Base-by-base conservation (phyloP, 2,113 vertebrate genomes). In the Apistogramma diplotaenia region DNA sequence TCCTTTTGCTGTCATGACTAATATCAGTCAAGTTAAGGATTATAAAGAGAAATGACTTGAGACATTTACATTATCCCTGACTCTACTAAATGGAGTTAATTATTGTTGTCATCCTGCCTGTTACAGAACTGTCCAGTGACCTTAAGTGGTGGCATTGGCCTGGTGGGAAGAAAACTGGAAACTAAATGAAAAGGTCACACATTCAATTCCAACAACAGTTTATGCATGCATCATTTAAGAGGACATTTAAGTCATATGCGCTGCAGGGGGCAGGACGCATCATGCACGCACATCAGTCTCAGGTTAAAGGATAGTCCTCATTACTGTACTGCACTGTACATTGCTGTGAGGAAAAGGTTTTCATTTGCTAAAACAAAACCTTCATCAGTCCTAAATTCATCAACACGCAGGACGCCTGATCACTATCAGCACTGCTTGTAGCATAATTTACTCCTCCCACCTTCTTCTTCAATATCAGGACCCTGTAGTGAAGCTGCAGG, bases 11-110 rank as follows among this genome's bases (percentile, higher is more conserved):
- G 87, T 87, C 91, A 87, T 37, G 49, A 73, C 43, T 56, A 80
- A 92, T 91, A 88, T 86, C 85, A 82, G 81, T 93, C 91, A 91
- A 81, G 70, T 81, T 40, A 78, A 59, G 51, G 80, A 86, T 84
- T 77, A 84, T 82, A 80, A 91, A 78, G 82, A 86, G 71, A 76
- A 67, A 89, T 61, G 83, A 88, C 92, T 86, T 13, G 74, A 85
- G 81, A 82, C 89, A 86, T 91, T 90, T 89, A 83, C 89, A 92
- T 94, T 82, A 90, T 84, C 77, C 70, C 40, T 70, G 43, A 79
- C 78, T 67, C 25, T 83, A 72, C 80, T 88, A 90, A 89, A 91
- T 80, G 82, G 74, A 91, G 81, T 89, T 92, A 93, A 92, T 93
- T 84, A 87, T 49, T 83, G 78, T 84, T 91, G 92, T 89, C 93